Evolutionary conservation across 1,140 invertebrate species (phyloP).

Genomic region (Drosophila mauritiana): DNA sequence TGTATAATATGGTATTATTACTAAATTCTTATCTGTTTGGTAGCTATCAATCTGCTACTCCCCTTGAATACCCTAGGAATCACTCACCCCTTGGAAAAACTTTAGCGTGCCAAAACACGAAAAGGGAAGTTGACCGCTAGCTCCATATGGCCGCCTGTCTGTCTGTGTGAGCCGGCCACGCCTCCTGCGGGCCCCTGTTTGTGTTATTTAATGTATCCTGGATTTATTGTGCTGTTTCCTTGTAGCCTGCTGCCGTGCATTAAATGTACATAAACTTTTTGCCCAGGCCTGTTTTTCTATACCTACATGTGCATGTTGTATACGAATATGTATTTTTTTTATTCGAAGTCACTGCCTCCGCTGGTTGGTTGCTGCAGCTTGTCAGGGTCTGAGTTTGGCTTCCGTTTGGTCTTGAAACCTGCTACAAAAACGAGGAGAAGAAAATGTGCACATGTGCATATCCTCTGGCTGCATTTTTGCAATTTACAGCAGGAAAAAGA

Average conservation of each 20-base stretch:
- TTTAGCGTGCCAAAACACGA: constrained; percentile 66
- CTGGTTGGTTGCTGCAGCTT: constrained; percentile 47
- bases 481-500: constrained; percentile 79
- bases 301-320: constrained; percentile 1
- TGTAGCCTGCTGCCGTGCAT: constrained; percentile 71
- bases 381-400: constrained; percentile 54
- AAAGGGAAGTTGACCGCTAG: constrained; percentile 75
- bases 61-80: constrained; percentile 9
- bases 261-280: constrained; percentile 78
- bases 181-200: constrained; percentile 22
- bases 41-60: no score
- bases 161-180: constrained; percentile 37
- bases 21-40: no score
- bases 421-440: constrained; percentile 50
- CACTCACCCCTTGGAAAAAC: constrained; percentile 32
- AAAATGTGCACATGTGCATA: constrained; percentile 50
- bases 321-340: constrained; percentile 12
- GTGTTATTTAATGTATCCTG: constrained; percentile 82
- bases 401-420: constrained; percentile 80
- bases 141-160: constrained; percentile 54
- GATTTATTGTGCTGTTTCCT: constrained; percentile 81
- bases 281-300: constrained; percentile 46
- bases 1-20: no score
- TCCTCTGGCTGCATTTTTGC: constrained; percentile 69
- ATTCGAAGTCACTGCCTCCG: constrained; percentile 28